A percentile compares a stretch with the other conserved stretches of the same genome.
Evolutionary conservation across 2,113 vertebrate genomes (phyloP).

Genomic region (Archocentrus centrarchus): DNA sequence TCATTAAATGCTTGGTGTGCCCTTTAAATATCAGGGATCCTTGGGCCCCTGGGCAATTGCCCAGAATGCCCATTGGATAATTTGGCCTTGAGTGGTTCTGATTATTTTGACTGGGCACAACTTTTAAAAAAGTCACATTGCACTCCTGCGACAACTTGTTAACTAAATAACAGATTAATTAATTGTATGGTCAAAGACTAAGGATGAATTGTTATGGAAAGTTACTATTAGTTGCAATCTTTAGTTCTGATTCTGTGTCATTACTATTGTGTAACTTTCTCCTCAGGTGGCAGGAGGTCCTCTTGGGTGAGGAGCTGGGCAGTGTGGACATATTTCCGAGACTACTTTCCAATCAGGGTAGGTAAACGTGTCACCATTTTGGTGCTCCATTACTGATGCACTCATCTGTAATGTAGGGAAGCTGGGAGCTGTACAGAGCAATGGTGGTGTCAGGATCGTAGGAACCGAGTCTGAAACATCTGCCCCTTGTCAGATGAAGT

Average conservation of each 20-base stretch:
- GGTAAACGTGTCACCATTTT: not conserved
- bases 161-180: not conserved
- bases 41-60: too few relatives aligned
- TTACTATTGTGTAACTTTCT: not conserved
- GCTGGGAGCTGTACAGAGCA: not conserved
- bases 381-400: not conserved
- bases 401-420: not conserved
- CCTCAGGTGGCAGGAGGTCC: constrained; percentile 91
- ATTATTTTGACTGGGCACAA: not conserved
- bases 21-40: too few relatives aligned
- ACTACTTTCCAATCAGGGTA: constrained; percentile 96
- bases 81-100: too few relatives aligned
- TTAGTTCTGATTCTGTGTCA: not conserved
- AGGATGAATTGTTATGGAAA: not conserved
- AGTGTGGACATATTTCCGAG: constrained; percentile 94
- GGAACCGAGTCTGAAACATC: not conserved
- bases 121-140: not conserved
- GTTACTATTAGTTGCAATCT: not conserved
- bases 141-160: not conserved
- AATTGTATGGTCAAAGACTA: fast-evolving
- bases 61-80: too few relatives aligned
- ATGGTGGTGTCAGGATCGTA: not conserved
- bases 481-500: not conserved
- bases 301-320: constrained; percentile 96
- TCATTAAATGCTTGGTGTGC: too few relatives aligned